phyloP scores from a whole-genome alignment of 2,888 invertebrate genomes.

The Drosophila macrospina region DNA sequence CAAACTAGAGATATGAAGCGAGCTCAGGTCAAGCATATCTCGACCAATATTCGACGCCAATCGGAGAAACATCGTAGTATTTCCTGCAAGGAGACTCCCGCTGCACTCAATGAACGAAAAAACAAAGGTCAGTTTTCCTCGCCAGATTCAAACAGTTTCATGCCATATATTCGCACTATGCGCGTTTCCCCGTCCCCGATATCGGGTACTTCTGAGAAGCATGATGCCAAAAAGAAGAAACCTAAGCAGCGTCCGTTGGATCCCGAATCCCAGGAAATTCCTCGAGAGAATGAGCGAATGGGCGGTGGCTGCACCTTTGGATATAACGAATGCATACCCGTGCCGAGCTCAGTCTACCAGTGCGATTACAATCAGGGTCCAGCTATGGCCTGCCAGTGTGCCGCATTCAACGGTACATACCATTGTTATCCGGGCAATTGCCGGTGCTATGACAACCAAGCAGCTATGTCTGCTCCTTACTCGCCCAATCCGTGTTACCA shows the following conservation, averaged over 20 bases:
- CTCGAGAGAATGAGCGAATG: slow-evolving; percentile 1
- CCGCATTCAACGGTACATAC: not conserved
- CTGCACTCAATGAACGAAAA: not conserved
- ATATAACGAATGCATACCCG: not conserved
- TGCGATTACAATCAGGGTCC: slow-evolving; percentile 12
- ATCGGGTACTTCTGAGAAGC: not conserved
- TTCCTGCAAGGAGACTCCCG: not conserved
- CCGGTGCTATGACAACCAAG: not conserved
- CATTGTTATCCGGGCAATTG: not conserved
- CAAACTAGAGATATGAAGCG: not conserved
- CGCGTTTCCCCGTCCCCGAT: not conserved
- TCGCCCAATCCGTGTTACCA: slow-evolving; percentile 9
- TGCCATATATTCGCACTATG: slow-evolving; percentile 21
- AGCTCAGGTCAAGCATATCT: not conserved
- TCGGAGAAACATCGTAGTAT: not conserved
- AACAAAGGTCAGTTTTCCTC: not conserved
- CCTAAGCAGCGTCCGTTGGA: not conserved
- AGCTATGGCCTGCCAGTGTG: not conserved
- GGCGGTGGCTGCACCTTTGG: slow-evolving; percentile 30
- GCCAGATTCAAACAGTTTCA: not conserved
- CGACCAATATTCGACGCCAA: not conserved
- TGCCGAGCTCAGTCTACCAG: slow-evolving; percentile 22
- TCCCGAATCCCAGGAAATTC: too few species aligned
- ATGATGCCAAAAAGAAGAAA: not conserved
- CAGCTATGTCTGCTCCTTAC: not conserved